phyloP scores from a whole-genome alignment of 2,888 invertebrate species.

The Heliconius aoede region DNA sequence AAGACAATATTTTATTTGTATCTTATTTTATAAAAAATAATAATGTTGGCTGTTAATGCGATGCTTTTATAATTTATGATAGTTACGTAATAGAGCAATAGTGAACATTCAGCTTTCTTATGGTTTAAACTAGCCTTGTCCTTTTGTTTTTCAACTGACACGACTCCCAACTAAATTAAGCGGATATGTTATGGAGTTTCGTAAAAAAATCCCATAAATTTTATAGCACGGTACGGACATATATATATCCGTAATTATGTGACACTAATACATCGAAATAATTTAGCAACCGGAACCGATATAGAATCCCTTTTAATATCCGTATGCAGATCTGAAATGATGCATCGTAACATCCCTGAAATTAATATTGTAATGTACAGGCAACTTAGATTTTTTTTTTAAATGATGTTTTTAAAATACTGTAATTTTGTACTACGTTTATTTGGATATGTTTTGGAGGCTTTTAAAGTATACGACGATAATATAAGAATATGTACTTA shows the following conservation, averaged over 20 bases:
- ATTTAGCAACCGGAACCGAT: too few species aligned
- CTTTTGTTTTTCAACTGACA: slow-evolving; percentile 4
- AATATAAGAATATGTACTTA: slow-evolving; percentile 82
- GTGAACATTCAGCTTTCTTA: slow-evolving; percentile 20
- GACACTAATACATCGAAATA: too few species aligned
- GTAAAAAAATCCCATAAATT: too few species aligned
- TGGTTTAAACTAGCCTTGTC: slow-evolving; percentile 28
- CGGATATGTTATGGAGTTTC: background rate
- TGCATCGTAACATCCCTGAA: background rate
- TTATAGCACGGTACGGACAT: too few species aligned
- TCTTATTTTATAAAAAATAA: slow-evolving; percentile 42
- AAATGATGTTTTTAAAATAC: slow-evolving; percentile 66
- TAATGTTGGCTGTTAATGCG: slow-evolving; percentile 45
- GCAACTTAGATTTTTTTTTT: slow-evolving; percentile 62
- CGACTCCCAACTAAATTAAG: slow-evolving; percentile 4
- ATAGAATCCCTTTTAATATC: too few species aligned
- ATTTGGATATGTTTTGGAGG: slow-evolving; percentile 78
- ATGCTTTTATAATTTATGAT: slow-evolving; percentile 45
- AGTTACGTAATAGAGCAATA: slow-evolving; percentile 42
- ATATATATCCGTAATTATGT: too few species aligned
- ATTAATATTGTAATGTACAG: slow-evolving; percentile 52
- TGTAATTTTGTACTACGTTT: slow-evolving; percentile 64
- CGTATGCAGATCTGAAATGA: background rate
- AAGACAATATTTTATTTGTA: slow-evolving; percentile 46
- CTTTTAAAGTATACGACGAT: slow-evolving; percentile 82